Percentiles rank a stretch among this genome's conserved stretches.
These are phyloP conservation scores for Tribolium madens DNA, from an alignment of 1,140 invertebrate genomes.

Conservation along the genomic window DNA sequence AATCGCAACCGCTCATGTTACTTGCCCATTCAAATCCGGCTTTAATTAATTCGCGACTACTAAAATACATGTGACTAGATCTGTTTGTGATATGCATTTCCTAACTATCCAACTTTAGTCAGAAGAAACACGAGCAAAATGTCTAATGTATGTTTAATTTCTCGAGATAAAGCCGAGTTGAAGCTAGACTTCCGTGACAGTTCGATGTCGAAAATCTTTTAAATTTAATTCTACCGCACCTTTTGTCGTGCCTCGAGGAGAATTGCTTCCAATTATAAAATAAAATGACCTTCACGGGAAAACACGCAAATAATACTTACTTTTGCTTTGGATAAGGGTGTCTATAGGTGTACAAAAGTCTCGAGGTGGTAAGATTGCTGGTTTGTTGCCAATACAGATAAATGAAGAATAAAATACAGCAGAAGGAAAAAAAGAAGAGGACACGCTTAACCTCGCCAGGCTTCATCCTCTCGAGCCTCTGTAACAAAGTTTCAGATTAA, in stretches of 20 bases:
- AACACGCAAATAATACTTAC: conserved; percentile 49
- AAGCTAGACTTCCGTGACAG: neutral
- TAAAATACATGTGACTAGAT: conserved; percentile 21
- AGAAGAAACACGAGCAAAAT: conserved; percentile 4
- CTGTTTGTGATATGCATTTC: conserved; percentile 28
- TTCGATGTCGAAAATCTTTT: neutral
- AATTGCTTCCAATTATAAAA: conserved; percentile 12
- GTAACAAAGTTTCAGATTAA: conserved; percentile 52
- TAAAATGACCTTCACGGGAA: neutral
- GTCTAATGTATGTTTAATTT: conserved; percentile 26
- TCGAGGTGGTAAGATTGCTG: conserved; percentile 20
- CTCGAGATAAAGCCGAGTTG: neutral
- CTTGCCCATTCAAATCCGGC: neutral
- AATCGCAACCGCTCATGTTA: conserved; percentile 20
- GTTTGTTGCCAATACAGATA: conserved; percentile 68
- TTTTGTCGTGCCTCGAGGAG: neutral
- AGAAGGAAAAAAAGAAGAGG: conserved; percentile 68
- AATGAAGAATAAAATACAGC: conserved; percentile 68
- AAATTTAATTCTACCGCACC: neutral
- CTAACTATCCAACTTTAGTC: conserved; percentile 6
- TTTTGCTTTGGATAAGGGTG: conserved; percentile 45
- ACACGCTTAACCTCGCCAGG: conserved; percentile 67
- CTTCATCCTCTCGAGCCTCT: conserved; percentile 61
- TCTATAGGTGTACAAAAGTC: conserved; percentile 53
- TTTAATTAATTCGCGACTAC: conserved; percentile 16